A percentile compares a stretch with the other conserved stretches of the same genome.
These are phyloP conservation scores for Neosilurus hyrtlii DNA, from an alignment of 2,797 vertebrate genomes.

Conservation along the genomic window DNA sequence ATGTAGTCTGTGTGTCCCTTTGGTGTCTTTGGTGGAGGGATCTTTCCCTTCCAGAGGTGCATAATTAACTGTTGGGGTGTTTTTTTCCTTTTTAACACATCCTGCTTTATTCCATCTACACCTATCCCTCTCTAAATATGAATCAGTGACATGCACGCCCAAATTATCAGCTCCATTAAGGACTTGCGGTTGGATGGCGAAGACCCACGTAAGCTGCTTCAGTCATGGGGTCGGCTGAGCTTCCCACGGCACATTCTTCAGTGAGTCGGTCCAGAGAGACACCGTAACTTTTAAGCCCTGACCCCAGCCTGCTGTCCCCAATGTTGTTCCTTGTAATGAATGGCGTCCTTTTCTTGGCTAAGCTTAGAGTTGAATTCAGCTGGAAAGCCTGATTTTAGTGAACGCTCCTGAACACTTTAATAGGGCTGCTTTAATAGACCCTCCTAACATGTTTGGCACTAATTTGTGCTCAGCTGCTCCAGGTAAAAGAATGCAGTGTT, in stretches of 20 bases:
- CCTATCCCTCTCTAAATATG: constrained; percentile 34
- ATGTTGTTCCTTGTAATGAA: constrained; percentile 5
- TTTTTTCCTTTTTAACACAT: constrained; percentile 55
- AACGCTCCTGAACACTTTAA: constrained; percentile 9
- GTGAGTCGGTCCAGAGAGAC: constrained; percentile 80
- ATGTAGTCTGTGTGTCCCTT: constrained; percentile 26
- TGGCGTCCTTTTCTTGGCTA: constrained; percentile 12
- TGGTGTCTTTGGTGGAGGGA: constrained; percentile 49
- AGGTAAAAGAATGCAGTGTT: constrained; percentile 31
- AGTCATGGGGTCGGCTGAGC: constrained; percentile 87
- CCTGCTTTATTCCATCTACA: constrained; percentile 34
- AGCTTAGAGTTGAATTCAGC: not conserved
- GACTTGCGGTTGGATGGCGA: constrained; percentile 92
- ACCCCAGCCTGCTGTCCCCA: constrained; percentile 1
- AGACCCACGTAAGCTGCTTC: constrained; percentile 91
- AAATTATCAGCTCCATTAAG: constrained; percentile 97
- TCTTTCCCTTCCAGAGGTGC: constrained; percentile 54
- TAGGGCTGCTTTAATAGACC: constrained; percentile 35
- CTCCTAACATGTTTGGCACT: constrained; percentile 36
- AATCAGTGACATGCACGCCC: constrained; percentile 93
- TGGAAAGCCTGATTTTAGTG: not conserved
- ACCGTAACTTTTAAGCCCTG: constrained; percentile 22
- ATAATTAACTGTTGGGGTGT: constrained; percentile 60
- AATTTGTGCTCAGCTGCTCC: constrained; percentile 32
- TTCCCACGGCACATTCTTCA: constrained; percentile 83